These are phyloP conservation scores for Lepidonotus clava DNA, from an alignment of 2,888 invertebrate genomes.

Conservation along the genomic window DNA sequence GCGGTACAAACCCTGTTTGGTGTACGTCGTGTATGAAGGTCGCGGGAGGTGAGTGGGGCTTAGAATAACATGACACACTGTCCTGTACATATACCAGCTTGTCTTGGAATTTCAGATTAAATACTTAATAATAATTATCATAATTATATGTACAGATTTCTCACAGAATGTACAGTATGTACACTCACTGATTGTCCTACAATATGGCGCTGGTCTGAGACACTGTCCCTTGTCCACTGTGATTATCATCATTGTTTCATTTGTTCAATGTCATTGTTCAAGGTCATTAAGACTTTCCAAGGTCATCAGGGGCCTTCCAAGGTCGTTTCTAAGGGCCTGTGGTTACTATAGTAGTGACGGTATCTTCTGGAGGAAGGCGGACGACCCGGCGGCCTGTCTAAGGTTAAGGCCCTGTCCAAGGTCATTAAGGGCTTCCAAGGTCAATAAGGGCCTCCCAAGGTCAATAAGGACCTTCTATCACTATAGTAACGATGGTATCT, in stretches of 20 bases:
- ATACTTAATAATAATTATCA: not conserved
- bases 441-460: too few relatives aligned
- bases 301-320: too few relatives aligned
- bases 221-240: too few relatives aligned
- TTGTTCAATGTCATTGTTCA: too few relatives aligned
- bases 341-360: not conserved
- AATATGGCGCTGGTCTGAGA: not conserved
- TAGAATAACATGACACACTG: not conserved
- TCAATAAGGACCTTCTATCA: not conserved
- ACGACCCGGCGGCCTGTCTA: too few relatives aligned
- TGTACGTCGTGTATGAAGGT: not conserved
- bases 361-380: not conserved
- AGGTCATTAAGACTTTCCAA: too few relatives aligned
- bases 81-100: not conserved
- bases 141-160: slow-evolving; percentile 24
- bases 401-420: too few relatives aligned
- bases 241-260: too few relatives aligned
- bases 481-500: slow-evolving; percentile 50
- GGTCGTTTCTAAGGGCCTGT: not conserved
- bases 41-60: not conserved
- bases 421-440: too few relatives aligned
- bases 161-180: not conserved
- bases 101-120: not conserved
- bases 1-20: not conserved
- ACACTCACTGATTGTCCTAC: slow-evolving; percentile 33